Percentiles rank a stretch among this genome's conserved stretches.
These are phyloP conservation scores for Psophia crepitans DNA, from an alignment of 2,113 vertebrate genomes.

Conservation along the genomic window DNA sequence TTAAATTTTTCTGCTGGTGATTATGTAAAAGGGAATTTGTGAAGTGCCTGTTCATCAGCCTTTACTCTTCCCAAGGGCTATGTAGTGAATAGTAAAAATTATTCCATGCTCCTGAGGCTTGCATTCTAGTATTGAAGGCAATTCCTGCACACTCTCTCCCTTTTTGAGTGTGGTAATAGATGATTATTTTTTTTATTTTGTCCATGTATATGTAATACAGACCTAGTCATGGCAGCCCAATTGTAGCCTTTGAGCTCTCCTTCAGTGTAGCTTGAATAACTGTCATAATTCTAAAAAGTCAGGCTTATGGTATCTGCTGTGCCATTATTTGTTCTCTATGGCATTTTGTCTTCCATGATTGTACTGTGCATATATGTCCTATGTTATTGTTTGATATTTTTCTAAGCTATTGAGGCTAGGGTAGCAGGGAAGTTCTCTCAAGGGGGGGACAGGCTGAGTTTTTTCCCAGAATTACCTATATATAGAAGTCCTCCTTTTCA, in stretches of 20 bases:
- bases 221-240: not conserved
- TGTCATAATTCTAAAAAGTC: not conserved
- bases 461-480: not conserved
- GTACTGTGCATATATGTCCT: too few species aligned
- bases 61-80: not conserved
- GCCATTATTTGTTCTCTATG: not conserved
- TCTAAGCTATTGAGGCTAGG: not conserved
- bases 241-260: not conserved
- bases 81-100: not conserved
- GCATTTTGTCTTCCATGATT: not conserved
- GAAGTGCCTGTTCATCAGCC: not conserved
- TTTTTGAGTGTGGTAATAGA: not conserved
- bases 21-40: not conserved
- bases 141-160: not conserved
- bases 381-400: not conserved
- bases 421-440: not conserved
- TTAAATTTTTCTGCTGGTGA: not conserved
- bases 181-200: too few species aligned
- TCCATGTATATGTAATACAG: not conserved
- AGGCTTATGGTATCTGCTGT: not conserved
- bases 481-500: not conserved
- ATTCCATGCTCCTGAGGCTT: not conserved
- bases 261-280: not conserved
- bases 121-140: not conserved
- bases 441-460: not conserved